Conservation (phyloP, 2,888 invertebrate genomes). For the Arge pagana region DNA sequence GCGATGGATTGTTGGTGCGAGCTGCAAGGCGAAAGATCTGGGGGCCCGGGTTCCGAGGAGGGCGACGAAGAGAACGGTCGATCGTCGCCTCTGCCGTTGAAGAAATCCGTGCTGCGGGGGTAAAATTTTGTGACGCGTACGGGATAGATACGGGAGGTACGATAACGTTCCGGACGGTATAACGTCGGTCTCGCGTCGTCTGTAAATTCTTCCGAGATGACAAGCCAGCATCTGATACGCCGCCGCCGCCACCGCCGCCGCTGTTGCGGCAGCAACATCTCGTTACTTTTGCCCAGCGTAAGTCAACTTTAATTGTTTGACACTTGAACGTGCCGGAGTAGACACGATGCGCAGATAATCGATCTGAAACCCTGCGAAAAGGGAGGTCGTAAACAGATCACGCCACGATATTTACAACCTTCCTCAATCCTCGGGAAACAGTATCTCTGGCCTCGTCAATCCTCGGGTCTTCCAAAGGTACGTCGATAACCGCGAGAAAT, state of each 20-base stretch:
- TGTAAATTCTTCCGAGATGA: conserved; percentile 54
- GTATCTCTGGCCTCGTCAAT: no score
- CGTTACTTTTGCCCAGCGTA: conserved; percentile 36
- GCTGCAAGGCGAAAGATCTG: no score
- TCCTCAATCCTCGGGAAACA: no score
- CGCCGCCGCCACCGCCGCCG: not conserved
- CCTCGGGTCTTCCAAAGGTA: no score
- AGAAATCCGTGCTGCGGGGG: no score
- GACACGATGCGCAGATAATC: conserved; percentile 10
- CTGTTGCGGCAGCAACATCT: conserved; percentile 12
- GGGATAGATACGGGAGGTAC: conserved; percentile 29
- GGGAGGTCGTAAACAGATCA: conserved; percentile 3
- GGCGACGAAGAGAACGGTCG: no score
- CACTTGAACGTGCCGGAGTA: conserved; percentile 30
- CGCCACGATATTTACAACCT: not conserved
- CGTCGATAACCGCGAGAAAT: no score
- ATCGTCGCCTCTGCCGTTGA: no score
- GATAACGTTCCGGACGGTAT: conserved; percentile 26
- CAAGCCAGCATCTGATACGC: conserved; percentile 46
- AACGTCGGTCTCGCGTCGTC: conserved; percentile 37
- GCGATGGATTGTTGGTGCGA: no score
- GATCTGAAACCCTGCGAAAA: conserved; percentile 4
- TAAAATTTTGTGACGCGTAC: no score
- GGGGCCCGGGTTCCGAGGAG: no score
- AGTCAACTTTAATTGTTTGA: conserved; percentile 51